phyloP scores from a whole-genome alignment of 2,113 vertebrate genomes.

The Sylvietta virens region DNA sequence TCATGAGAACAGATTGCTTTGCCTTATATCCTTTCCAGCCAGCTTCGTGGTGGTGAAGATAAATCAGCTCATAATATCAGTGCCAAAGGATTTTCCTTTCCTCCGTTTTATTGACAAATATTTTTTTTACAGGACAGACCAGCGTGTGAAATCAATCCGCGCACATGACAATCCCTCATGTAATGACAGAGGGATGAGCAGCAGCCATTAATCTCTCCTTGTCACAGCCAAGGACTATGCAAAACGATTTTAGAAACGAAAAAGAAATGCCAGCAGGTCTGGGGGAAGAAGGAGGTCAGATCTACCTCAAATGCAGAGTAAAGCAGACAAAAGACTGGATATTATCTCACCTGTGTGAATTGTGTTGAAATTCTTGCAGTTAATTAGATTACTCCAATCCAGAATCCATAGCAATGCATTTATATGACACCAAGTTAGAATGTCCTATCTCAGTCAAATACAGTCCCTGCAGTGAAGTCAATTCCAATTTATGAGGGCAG shows the following conservation, averaged over 20 bases:
- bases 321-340: neutral
- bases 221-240: constrained; percentile 13
- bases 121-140: constrained; percentile 12
- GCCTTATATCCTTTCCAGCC: neutral
- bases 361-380: neutral
- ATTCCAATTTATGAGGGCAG: neutral
- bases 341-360: neutral
- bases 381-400: neutral
- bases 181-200: neutral
- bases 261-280: neutral
- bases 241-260: neutral
- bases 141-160: neutral
- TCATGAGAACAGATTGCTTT: constrained; percentile 29
- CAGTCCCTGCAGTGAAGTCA: neutral
- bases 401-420: neutral
- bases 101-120: constrained; percentile 52
- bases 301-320: neutral
- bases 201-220: constrained; percentile 18
- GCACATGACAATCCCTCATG: neutral
- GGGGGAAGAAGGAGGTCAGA: neutral
- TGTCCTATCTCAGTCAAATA: neutral
- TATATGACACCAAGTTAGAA: neutral
- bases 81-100: constrained; percentile 30
- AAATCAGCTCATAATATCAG: constrained; percentile 5
- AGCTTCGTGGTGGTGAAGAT: neutral